Evolutionary conservation across 1,140 invertebrate species (phyloP), one percentile per base, ranked within the genome.

Genomic region (Dermatophagoides farinae): DNA sequence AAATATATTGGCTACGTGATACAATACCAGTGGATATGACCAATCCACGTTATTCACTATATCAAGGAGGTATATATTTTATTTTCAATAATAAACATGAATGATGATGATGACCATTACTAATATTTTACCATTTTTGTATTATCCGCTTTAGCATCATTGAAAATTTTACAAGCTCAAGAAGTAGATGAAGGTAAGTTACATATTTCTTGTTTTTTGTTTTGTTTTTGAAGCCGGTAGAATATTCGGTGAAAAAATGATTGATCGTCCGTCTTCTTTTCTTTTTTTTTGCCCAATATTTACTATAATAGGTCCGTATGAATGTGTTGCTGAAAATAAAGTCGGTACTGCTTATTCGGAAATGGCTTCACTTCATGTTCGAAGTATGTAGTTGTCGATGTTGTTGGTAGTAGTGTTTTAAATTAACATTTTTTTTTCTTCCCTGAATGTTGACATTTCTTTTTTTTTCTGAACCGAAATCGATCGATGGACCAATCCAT

Each of bases 341-440:
- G 80, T 87, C 57, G 92, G 92, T 39, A 90, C 88, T 0, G 86
- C 90, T 70, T 90, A 92, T 71, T 93, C 90, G 0, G 88, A 86
- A 66, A 77, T 82, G 6, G 77, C 77, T 11, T 81, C 82, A 67
- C 78, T 97, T 31, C 95, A 95, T 74, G 90, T 97, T 41, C 91
- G 90, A 86, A 84, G 88, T 91, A 75, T 76, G 76, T 68, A 14
- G 54, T 58, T 54, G 6, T 12, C 6, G 39, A 16, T 58, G 12
- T 8, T 49, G 9, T 49, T 49, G 46, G 14, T 49, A 11, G 18
- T 9, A 50, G 22, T 4, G 12, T 5, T 18, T 23, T 23, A 14
- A 41, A 23, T 41, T 51, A 51, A 51, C 18, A 16, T 51, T 37
- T n/a, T 51, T 1, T 37, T 39, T 53, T 16, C 39, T 64, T 53